Base-by-base conservation (phyloP, 2,797 vertebrate genomes). In the Acrocephalus scirpaceus region DNA sequence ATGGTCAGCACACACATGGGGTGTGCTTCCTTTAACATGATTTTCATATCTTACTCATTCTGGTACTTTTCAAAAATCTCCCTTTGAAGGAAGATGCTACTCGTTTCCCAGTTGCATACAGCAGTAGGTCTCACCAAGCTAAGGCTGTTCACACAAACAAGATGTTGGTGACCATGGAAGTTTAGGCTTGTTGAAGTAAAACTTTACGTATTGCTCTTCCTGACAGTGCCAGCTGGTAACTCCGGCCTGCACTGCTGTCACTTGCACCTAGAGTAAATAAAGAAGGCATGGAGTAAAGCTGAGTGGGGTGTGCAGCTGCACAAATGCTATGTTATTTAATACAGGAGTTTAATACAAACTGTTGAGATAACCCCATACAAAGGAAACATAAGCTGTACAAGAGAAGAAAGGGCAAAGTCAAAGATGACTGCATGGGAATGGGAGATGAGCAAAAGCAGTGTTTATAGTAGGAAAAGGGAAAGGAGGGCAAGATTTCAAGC, bases 271-370 rank as follows among this genome's bases (percentile, higher is more conserved):
- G 47, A 57, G 29, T 38, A 90, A 88, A 87, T 61, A 77, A 77
- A 91, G 32, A 76, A 65, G 26, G 16, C 29, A 42, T 29, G 65
- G 62, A 93, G 50, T n/a, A 81, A 95, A 83, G 62, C 58, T 45
- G 84, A 89, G 27, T 16, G 32, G 54, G n/a, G 38, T 14, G 18
- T 80, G 56, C 92, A 87, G 70, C 85, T 88, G 88, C 72, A 75
- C 47, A 83, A 86, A 90, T 78, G 70, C 82, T 82, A 44, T 36
- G 58, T 51, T 62, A 42, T 75, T 92, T 93, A 79, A 66, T 51
- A 58, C 62, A 80, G 78, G 62, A 86, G 72, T 92, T 87, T 83
- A 77, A 61, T 58, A 40, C 36, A 91, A 92, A 75, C 66, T 88
- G 73, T 81, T 95, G 79, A 86, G 82, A 93, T 84, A 92, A 90